These are phyloP conservation scores for Spodoptera exigua DNA, from an alignment of 2,888 invertebrate genomes.

Conservation along the genomic window DNA sequence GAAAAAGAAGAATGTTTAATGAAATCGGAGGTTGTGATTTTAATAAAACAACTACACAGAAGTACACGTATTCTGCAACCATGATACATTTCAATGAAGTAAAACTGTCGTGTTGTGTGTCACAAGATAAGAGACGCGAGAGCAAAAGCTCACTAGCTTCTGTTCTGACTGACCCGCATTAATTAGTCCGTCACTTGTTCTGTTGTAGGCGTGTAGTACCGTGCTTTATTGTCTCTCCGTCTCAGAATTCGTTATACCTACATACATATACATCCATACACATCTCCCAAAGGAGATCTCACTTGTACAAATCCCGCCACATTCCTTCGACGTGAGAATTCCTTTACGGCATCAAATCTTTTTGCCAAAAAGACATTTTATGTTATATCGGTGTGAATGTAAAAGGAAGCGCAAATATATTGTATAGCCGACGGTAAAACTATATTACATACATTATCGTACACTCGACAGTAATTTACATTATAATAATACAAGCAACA, in stretches of 20 bases:
- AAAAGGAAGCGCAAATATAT: slow-evolving; percentile 64
- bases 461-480: slow-evolving; percentile 46
- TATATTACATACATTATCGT: slow-evolving; percentile 40
- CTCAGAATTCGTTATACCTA: slow-evolving; percentile 61
- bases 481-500: slow-evolving; percentile 40
- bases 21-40: too few relatives aligned
- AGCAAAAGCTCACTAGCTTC: not conserved
- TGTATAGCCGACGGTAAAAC: slow-evolving; percentile 64
- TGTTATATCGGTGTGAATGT: slow-evolving; percentile 72
- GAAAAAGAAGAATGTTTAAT: too few relatives aligned
- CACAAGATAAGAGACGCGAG: too few relatives aligned
- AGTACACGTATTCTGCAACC: too few relatives aligned
- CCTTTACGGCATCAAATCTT: slow-evolving; percentile 69
- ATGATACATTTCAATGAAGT: too few relatives aligned
- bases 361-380: slow-evolving; percentile 73
- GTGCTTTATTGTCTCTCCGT: slow-evolving; percentile 63
- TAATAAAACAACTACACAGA: too few relatives aligned
- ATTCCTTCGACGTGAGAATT: slow-evolving; percentile 70
- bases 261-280: slow-evolving; percentile 53
- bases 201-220: slow-evolving; percentile 56
- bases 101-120: too few relatives aligned
- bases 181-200: slow-evolving; percentile 1
- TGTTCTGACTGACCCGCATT: not conserved
- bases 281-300: slow-evolving; percentile 63
- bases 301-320: slow-evolving; percentile 75